These are phyloP conservation scores for Ochotona princeps DNA, from an alignment of 2,113 vertebrate species.

Conservation along the genomic window DNA sequence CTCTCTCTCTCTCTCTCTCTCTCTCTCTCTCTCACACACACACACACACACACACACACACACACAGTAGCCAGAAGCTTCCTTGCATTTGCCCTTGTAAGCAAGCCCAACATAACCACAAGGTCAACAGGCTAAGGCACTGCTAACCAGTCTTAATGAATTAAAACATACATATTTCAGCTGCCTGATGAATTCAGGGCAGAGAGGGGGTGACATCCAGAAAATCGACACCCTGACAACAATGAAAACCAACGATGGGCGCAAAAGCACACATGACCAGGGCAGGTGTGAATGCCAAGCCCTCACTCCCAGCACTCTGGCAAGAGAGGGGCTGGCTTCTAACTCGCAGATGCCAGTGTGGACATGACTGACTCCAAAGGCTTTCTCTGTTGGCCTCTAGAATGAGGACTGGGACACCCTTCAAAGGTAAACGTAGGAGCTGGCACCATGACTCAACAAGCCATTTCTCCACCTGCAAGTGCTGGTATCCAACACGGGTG, in stretches of 20 bases:
- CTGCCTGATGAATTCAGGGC: neutral
- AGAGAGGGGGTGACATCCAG: neutral
- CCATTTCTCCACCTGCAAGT: no score
- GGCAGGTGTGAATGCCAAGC: neutral
- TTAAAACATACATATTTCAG: neutral
- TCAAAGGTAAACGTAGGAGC: constrained; percentile 1
- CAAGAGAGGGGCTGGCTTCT: constrained; percentile 7
- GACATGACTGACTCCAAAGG: neutral
- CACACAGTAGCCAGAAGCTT: neutral
- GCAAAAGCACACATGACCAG: neutral
- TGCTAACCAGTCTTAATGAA: constrained; percentile 73
- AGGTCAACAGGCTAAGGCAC: constrained; percentile 59
- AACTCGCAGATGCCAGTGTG: neutral
- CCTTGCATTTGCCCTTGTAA: neutral
- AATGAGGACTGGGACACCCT: neutral
- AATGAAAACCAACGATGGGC: no score
- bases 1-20: no score
- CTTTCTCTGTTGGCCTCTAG: neutral
- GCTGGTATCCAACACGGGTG: no score
- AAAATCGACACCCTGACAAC: neutral
- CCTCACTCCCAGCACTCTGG: neutral
- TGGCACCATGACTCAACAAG: no score
- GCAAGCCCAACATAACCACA: neutral
- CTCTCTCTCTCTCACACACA: no score
- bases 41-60: no score